Base-by-base conservation (phyloP, 2,797 vertebrate genomes). In the Sebastes hubbsi region DNA sequence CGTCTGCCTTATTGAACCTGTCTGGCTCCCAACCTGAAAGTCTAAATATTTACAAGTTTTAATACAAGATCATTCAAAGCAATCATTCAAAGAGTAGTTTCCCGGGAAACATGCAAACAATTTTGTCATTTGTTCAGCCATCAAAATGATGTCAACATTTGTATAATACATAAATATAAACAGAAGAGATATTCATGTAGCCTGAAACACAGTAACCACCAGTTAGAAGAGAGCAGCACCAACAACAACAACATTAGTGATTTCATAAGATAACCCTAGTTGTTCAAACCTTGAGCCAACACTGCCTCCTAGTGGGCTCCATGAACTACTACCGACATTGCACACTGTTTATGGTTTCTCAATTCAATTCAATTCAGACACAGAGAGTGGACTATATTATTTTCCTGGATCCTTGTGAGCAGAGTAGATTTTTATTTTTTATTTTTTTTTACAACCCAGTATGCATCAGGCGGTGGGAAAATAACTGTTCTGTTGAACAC, bases 231-330 rank as follows among this genome's bases (percentile, higher is more conserved):
- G 16, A 66, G 13, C 3, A 55, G 42, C 5, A 64, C 27, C 42
- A 78, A 66, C 49, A 63, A 49, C 11, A n/a, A 46, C 42, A 46
- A 46, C 42, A 36, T 36, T 11, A 46, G 42, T 18, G 24, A 25
- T 29, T 29, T 25, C 10, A 61, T 34, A 32, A 18, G 18, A 1
- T 14, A 1, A 52, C 11, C 4, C 2, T 18, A 5, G 6, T 38
- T 30, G 20, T 63, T 75, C 5, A 58, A 49, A 63, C 25, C 1
- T 25, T 87, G n/a, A 80, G 56, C 14, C 22, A 84, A 89, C 73
- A 83, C 81, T 87, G 20, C 80, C 59, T 73, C 58, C 91, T 91
- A 58, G 79, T 90, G 92, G 87, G 3, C 6, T 52, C 2, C 1
- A 22, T 12, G 2, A 8, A n/a, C 5, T 76, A 80, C 36, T 83